These are phyloP conservation scores for Zingel zingel DNA, from an alignment of 2,113 vertebrate genomes.

Conservation along the genomic window DNA sequence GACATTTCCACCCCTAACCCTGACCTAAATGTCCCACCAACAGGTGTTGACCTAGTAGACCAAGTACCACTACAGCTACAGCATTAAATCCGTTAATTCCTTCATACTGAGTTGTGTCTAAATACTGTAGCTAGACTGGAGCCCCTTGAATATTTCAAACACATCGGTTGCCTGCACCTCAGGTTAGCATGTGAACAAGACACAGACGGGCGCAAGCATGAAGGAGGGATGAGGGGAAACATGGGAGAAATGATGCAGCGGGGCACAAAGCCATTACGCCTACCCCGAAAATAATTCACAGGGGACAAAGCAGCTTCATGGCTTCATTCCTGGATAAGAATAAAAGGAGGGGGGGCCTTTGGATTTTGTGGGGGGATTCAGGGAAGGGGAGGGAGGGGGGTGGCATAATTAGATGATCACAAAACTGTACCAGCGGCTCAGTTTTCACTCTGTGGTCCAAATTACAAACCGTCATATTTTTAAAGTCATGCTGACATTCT, in stretches of 20 bases:
- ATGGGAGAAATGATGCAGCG: slow-evolving; percentile 72
- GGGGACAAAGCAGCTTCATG: slow-evolving; percentile 73
- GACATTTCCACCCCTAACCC: no score
- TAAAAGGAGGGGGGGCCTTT: slow-evolving; percentile 72
- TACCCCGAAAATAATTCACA: slow-evolving; percentile 81
- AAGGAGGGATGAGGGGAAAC: slow-evolving; percentile 71
- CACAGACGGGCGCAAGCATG: slow-evolving; percentile 59
- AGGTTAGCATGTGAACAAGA: slow-evolving; percentile 53
- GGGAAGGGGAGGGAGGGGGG: slow-evolving; percentile 54
- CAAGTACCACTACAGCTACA: no score
- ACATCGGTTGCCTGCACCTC: slow-evolving; percentile 47
- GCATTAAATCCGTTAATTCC: background rate
- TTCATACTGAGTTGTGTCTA: slow-evolving; percentile 3
- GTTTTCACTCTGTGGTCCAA: slow-evolving; percentile 91
- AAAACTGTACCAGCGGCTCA: slow-evolving; percentile 88
- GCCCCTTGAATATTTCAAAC: slow-evolving; percentile 52
- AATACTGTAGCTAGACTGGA: slow-evolving; percentile 17
- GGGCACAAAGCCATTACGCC: slow-evolving; percentile 78
- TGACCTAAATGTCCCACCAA: slow-evolving; percentile 2
- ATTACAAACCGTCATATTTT: slow-evolving; percentile 94
- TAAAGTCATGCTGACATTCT: slow-evolving; percentile 98
- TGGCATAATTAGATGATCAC: slow-evolving; percentile 89
- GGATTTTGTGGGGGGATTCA: slow-evolving; percentile 68
- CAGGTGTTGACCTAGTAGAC: slow-evolving; percentile 29
- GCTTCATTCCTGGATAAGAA: slow-evolving; percentile 84